Percentiles rank a stretch among this genome's conserved stretches.
These are phyloP conservation scores for Augochlorella aurata DNA, from an alignment of 2,888 invertebrate genomes.

Conservation along the genomic window DNA sequence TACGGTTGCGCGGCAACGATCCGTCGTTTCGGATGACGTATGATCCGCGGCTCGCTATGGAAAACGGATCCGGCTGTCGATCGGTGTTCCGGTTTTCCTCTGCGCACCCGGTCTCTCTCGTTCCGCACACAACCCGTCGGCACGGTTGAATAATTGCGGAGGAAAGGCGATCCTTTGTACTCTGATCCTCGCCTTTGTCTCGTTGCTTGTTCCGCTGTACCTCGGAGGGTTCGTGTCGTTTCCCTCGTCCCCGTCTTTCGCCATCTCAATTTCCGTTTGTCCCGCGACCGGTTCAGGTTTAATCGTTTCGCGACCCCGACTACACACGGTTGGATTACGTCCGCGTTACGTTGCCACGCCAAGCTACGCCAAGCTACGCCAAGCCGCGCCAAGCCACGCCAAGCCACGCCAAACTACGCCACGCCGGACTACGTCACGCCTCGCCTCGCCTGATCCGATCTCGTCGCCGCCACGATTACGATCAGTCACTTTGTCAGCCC, in stretches of 20 bases:
- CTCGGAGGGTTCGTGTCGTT: slow-evolving; percentile 6
- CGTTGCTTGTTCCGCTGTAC: slow-evolving; percentile 36
- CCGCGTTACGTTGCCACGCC: slow-evolving; percentile 11
- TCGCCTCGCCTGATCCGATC: background rate
- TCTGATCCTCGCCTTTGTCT: slow-evolving; percentile 43
- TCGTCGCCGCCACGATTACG: slow-evolving; percentile 12
- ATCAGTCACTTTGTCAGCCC: slow-evolving; percentile 25
- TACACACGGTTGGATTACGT: background rate
- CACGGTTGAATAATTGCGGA: slow-evolving; percentile 54
- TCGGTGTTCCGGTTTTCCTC: slow-evolving; percentile 5
- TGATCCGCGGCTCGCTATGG: slow-evolving; percentile 11
- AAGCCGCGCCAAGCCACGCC: too few species aligned
- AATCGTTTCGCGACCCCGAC: slow-evolving; percentile 35
- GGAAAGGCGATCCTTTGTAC: slow-evolving; percentile 52
- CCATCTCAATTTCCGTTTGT: slow-evolving; percentile 37
- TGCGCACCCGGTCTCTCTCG: background rate
- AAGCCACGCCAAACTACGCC: too few species aligned
- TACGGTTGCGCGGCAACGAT: slow-evolving; percentile 46
- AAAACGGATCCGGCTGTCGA: slow-evolving; percentile 39
- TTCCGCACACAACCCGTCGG: slow-evolving; percentile 20
- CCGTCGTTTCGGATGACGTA: slow-evolving; percentile 36
- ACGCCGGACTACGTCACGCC: background rate
- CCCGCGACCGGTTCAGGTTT: slow-evolving; percentile 6
- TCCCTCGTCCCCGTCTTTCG: slow-evolving; percentile 7
- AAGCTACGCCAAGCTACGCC: background rate